phyloP scores from a whole-genome alignment of 2,888 invertebrate species.

The Xylophagus ater region DNA sequence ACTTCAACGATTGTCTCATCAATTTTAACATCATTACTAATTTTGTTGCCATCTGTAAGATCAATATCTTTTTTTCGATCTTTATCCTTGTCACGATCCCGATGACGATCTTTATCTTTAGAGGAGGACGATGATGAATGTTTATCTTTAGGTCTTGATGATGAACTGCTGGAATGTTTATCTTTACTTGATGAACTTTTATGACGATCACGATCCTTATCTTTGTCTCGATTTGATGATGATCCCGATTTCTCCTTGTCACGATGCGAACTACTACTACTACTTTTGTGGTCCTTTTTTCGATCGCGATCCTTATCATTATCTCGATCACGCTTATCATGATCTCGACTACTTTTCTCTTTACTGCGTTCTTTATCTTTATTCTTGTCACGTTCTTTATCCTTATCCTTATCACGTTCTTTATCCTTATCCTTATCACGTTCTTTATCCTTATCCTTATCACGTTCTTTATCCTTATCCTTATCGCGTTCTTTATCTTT shows the following conservation, averaged over 20 bases:
- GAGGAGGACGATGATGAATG: too few relatives aligned
- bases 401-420: conserved; percentile 34
- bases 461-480: conserved; percentile 32
- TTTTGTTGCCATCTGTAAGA: conserved; percentile 24
- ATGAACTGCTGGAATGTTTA: too few relatives aligned
- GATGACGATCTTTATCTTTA: conserved; percentile 30
- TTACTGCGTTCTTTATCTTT: conserved; percentile 25
- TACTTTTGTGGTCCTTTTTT: conserved; percentile 27
- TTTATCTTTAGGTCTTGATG: too few relatives aligned
- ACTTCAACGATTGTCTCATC: not conserved
- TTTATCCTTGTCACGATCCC: conserved; percentile 34
- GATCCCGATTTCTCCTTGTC: conserved; percentile 33
- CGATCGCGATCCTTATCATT: conserved; percentile 28
- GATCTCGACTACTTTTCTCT: too few relatives aligned
- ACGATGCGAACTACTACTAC: conserved; percentile 26
- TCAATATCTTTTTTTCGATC: conserved; percentile 34
- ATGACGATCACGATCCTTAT: conserved; percentile 29
- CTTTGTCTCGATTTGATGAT: conserved; percentile 29
- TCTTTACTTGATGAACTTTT: conserved; percentile 19
- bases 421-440: conserved; percentile 33
- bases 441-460: conserved; percentile 32
- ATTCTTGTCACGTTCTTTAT: conserved; percentile 33
- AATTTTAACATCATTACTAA: conserved; percentile 21
- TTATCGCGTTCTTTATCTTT: conserved; percentile 33
- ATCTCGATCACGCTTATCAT: conserved; percentile 9